Evolutionary conservation across 2,113 vertebrate species (phyloP).

Genomic region (Muntiacus muntjak): DNA sequence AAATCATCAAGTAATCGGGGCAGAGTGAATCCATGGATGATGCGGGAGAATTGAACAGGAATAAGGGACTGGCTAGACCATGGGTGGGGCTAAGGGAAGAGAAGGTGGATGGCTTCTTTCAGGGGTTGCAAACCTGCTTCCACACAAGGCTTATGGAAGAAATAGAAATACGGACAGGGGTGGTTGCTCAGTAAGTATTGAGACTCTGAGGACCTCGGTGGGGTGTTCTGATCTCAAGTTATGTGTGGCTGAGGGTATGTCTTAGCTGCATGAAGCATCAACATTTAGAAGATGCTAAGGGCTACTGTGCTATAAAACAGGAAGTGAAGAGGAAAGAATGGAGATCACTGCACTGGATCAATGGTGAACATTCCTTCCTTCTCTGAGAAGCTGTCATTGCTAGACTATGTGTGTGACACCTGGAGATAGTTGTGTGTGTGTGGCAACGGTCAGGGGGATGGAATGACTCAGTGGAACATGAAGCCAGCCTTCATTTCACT

Average conservation of each 20-base stretch:
- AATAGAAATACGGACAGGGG: accelerated
- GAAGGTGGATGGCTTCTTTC: neutral
- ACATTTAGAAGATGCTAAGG: neutral
- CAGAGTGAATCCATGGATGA: neutral
- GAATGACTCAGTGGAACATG: neutral
- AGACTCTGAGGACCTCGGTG: accelerated
- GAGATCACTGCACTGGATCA: neutral
- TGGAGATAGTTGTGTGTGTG: no score
- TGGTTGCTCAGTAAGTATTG: neutral
- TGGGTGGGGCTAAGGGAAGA: neutral
- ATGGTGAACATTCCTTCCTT: neutral
- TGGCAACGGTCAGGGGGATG: accelerated
- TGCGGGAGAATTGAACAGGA: neutral
- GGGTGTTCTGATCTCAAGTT: accelerated
- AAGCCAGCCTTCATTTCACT: neutral
- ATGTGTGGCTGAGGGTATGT: accelerated
- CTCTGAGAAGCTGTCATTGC: neutral
- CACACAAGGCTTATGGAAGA: neutral
- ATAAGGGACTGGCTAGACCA: accelerated
- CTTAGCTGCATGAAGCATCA: neutral
- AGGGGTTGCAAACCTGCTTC: neutral
- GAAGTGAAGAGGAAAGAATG: neutral
- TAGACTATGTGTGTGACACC: neutral
- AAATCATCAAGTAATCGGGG: neutral
- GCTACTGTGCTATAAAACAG: neutral